Evolutionary conservation across 2,797 vertebrate genomes (phyloP).

Genomic region (Melanotaenia maccullochi): DNA sequence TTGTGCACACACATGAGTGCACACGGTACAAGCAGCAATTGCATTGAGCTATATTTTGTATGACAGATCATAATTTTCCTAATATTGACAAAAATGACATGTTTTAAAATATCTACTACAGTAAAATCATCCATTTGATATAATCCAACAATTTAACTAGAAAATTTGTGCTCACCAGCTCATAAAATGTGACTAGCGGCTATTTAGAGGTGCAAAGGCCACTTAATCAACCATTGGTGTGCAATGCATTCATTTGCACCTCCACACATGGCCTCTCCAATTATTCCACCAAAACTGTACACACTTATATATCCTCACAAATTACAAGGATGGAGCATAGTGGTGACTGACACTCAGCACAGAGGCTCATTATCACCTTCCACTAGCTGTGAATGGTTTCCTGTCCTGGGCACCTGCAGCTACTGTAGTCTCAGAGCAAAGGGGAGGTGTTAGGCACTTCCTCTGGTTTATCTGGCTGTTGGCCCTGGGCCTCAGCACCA

Average conservation of each 20-base stretch:
- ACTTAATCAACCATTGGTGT: slow-evolving; percentile 55
- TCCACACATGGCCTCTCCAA: slow-evolving; percentile 54
- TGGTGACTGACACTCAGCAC: slow-evolving; percentile 64
- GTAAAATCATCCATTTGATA: slow-evolving; percentile 41
- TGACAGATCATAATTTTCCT: slow-evolving; percentile 18
- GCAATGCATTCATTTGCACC: slow-evolving; percentile 65
- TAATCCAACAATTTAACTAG: slow-evolving; percentile 49
- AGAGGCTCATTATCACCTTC: slow-evolving; percentile 79
- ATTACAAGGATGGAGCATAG: slow-evolving; percentile 56
- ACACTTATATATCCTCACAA: slow-evolving; percentile 51
- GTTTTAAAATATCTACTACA: slow-evolving; percentile 38
- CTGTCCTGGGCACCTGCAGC: slow-evolving; percentile 43
- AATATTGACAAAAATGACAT: slow-evolving; percentile 36
- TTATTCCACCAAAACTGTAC: slow-evolving; percentile 53
- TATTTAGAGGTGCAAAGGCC: slow-evolving; percentile 66
- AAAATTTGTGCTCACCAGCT: slow-evolving; percentile 53
- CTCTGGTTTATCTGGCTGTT: slow-evolving; percentile 35
- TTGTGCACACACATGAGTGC: slow-evolving; percentile 8
- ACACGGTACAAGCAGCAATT: slow-evolving; percentile 17
- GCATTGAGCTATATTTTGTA: slow-evolving; percentile 15
- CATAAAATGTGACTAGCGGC: slow-evolving; percentile 41
- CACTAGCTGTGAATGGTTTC: slow-evolving; percentile 71
- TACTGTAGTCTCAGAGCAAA: slow-evolving; percentile 13
- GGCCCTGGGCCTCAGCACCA: slow-evolving; percentile 41
- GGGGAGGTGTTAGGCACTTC: slow-evolving; percentile 19